Base-by-base conservation (phyloP, 2,888 invertebrate species). In the Drosophila incognita region DNA sequence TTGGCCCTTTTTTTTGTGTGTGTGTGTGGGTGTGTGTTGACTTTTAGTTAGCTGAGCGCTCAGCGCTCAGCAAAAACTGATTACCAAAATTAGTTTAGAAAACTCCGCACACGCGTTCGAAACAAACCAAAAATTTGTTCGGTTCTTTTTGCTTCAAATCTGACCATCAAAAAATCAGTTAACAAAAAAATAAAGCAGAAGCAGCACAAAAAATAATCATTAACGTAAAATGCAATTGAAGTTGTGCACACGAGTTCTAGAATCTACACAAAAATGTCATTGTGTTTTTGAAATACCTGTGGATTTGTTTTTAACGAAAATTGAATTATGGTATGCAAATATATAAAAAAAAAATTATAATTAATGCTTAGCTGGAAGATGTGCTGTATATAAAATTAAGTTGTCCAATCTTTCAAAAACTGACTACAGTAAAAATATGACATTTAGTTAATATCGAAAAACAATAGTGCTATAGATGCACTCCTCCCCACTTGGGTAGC, bases 61-160 rank as follows among this genome's bases (percentile, higher is more conserved):
- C 74, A 63, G 48, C 74, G 85, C 75, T 24, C 46, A 24, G 81
- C 72, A 82, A 79, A 79, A 46, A 76, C 84, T 90, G 89, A 89
- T 91, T 91, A 92, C 87, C 83, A 84, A 79, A 91, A 92, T 91
- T 91, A 92, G 91, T 91, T 91, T 91, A 91, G 91, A 91, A 91
- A 92, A 87, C 91, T 91, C 91, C 89, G 92, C 87, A 79, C 76
- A 83, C 90, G 91, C 89, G 91, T 90, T 91, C 87, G 91, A 91
- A 87, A 90, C 88, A 89, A 87, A 79, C 75, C 74, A 76, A 78
- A 86, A 89, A 79, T 87, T 79, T 76, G 76, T 89, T 87, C 87
- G 88, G 82, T 82, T 89, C 72, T 85, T 88, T 85, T 87, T 56
- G 84, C 81, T 62, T 69, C 54, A 78, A 75, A 81, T 69, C 63